Evolutionary conservation across 2,888 invertebrate genomes (phyloP).

Genomic region (Drosophila anomelani): DNA sequence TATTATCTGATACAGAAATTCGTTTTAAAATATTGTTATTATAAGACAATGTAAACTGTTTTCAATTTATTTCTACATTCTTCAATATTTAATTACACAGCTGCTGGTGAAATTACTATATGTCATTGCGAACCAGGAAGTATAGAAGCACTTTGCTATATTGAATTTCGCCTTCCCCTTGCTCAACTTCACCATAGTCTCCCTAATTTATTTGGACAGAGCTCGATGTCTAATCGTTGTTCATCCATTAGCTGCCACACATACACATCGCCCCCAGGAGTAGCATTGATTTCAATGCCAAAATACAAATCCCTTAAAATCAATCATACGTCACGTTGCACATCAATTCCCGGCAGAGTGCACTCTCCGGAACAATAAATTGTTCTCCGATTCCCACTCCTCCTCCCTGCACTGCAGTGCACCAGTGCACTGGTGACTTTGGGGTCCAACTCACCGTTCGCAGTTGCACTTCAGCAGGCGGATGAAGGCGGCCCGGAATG

Average conservation of each 20-base stretch:
- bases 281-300: slow-evolving; percentile 39
- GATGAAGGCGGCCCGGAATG: slow-evolving; percentile 94
- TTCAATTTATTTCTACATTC: not conserved
- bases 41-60: not conserved
- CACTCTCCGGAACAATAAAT: slow-evolving; percentile 47
- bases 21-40: not conserved
- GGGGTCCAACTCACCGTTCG: slow-evolving; percentile 87
- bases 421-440: not conserved
- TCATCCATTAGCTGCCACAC: slow-evolving; percentile 37
- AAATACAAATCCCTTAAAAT: slow-evolving; percentile 52
- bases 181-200: too few species aligned
- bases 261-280: not conserved
- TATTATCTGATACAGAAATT: not conserved
- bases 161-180: not conserved
- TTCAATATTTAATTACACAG: not conserved
- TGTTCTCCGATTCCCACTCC: slow-evolving; percentile 1
- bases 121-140: not conserved
- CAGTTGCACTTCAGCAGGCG: slow-evolving; percentile 91
- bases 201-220: not conserved
- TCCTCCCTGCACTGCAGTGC: not conserved
- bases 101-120: not conserved
- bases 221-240: slow-evolving; percentile 41
- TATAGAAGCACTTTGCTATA: not conserved
- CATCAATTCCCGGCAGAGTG: slow-evolving; percentile 52
- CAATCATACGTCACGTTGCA: slow-evolving; percentile 76